Evolutionary conservation across 2,113 vertebrate genomes (phyloP).

Genomic region (Cheirogaleus medius): DNA sequence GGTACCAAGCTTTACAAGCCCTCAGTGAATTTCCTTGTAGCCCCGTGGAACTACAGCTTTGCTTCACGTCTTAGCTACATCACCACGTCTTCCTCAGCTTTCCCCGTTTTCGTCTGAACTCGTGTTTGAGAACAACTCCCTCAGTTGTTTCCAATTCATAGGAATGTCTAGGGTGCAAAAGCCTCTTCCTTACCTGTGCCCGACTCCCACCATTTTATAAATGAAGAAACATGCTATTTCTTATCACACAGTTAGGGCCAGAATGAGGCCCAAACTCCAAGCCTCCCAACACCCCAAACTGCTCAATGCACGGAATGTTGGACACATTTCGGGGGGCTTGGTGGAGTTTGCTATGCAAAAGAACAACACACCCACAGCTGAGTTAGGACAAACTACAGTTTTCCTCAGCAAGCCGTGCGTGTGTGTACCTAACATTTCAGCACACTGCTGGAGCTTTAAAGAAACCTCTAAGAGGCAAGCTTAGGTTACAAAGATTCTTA

Average conservation of each 20-base stretch:
- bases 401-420: not conserved
- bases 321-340: rapidly evolving
- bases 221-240: not conserved
- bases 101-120: not conserved
- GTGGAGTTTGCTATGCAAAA: too few relatives aligned
- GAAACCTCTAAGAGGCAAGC: not conserved
- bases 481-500: not conserved
- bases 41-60: not conserved
- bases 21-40: not conserved
- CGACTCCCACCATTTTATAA: not conserved
- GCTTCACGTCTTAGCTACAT: not conserved
- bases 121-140: not conserved
- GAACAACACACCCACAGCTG: not conserved
- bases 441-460: not conserved
- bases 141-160: not conserved
- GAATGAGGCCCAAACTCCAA: not conserved
- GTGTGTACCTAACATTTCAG: too few relatives aligned
- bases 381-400: not conserved
- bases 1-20: not conserved
- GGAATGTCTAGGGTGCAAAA: not conserved
- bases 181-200: not conserved
- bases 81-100: not conserved
- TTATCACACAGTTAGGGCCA: not conserved
- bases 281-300: not conserved
- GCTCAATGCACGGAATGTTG: not conserved